Evolutionary conservation across 2,113 vertebrate species (phyloP).

Genomic region (Marmota monax): DNA sequence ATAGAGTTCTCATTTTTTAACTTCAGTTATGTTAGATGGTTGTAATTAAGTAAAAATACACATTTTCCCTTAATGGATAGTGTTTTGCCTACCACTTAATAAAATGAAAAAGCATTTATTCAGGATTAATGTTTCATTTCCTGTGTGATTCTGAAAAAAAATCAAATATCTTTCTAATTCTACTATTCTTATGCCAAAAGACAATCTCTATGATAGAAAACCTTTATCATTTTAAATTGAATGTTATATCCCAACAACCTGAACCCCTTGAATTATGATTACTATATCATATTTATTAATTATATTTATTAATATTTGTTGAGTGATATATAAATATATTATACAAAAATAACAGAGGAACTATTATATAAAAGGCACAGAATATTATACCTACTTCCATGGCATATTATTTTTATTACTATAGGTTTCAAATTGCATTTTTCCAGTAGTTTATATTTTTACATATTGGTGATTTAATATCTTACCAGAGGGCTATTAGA

Average conservation of each 20-base stretch:
- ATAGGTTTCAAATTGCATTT: not conserved
- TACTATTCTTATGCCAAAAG: not conserved
- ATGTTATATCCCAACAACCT: not conserved
- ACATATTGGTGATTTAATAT: not conserved
- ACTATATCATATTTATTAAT: not conserved
- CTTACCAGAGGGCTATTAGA: not conserved
- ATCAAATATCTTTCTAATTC: not conserved
- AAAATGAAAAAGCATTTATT: conserved; percentile 14
- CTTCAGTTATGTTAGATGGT: not conserved
- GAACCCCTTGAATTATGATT: not conserved
- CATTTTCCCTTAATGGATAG: not conserved
- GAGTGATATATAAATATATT: not conserved
- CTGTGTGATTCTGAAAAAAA: not conserved
- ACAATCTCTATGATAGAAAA: not conserved
- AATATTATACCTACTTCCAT: not conserved
- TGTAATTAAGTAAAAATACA: not conserved
- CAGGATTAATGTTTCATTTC: not conserved
- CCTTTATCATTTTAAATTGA: not conserved
- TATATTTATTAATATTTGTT: not conserved
- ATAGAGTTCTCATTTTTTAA: not conserved
- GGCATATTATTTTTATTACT: not conserved
- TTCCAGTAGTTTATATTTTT: not conserved
- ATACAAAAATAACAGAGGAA: not conserved
- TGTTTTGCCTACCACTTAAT: not conserved
- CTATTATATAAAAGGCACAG: not conserved